Evolutionary conservation across 64 coral and sea anemone genomes (phyloP), one percentile per base, ranked within the genome.

Genomic region (Hydrozoanthus tunicans): DNA sequence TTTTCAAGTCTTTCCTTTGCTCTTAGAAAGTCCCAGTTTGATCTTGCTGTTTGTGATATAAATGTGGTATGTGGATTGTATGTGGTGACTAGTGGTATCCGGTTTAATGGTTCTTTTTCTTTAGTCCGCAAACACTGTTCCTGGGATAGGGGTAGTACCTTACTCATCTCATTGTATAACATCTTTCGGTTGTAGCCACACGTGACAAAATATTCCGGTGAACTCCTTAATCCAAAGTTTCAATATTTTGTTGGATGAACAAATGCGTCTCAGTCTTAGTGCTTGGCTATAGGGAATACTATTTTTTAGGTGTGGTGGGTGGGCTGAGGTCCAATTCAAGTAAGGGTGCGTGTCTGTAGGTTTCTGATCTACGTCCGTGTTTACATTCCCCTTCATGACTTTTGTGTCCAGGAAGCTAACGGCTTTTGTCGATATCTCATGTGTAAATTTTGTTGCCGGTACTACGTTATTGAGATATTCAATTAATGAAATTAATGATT

Each of bases 321-420:
- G 32, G 32, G 32, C 32, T 43, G 32, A 43, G 32, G 32, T 43
- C 32, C 13, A 7, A 63, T 63, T 7, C 13, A 63, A 63, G 61
- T 63, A 63, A 13, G 61, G 61, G 13, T 63, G 0, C 0, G 61
- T 63, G 13, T 63, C 61, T 63, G 61, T 63, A 9, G 61, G 61
- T 2, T 63, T 63, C 61, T 63, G 61, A 63, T 63, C 0, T 9
- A 63, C 0, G 61, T 63, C 61, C 13, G 61, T 63, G 61, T 7
- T 9, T 63, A 63, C 61, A 63, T 63, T 63, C 61, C 79, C 53
- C 27, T 81, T 81, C 55, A 7, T 52, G 9, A 55, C 79, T 58
- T 52, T 81, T 6, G 79, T 81, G 79, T 58, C 77, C 10, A 79
- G 56, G 8, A 79, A 79, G 23, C 51, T 79, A 14, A 51, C 77